Base-by-base conservation (phyloP, 2,113 vertebrate species). In the Cnemophilus loriae region DNA sequence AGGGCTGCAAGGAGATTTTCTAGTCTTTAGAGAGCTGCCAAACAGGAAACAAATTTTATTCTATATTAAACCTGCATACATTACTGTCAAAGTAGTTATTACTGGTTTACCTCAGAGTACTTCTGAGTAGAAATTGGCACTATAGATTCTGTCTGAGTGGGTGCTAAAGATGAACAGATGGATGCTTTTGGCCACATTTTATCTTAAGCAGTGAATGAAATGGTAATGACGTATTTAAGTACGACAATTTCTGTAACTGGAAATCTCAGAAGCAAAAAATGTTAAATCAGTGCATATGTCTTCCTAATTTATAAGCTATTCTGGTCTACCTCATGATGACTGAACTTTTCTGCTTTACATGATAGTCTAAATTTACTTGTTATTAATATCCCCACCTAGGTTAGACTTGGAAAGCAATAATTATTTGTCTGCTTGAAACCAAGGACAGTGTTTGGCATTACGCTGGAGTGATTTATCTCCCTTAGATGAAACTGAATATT, bases 161-260 rank as follows among this genome's bases (percentile, higher is more conserved):
- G 86, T 77, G 95, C 85, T 96, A 87, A 95, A 87, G 84, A 95
- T 60, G 95, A 96, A 88, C 95, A 96, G 95, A 96, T 95, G 95
- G 93, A 67, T 80, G 75, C 20, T 92, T 90, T 78, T 88, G 88
- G 60, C 59, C 82, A 71, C 63, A 18, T 94, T 91, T 96, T 60
- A 83, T 87, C 84, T 90, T 83, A 56, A 86, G 64, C 74, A 39
- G 44, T 79, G 63, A 90, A 68, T 85, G 87, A 91, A 52, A 94
- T 17, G 30, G 7, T 86, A 55, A n/a, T 87, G 74, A 89, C 80
- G 37, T 67, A 63, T 94, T 74, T 81, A 70, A 65, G 21, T 89
- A 61, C 2, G 10, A n/a, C 71, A 90, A 22, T 74, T 88, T 93
- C 86, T 92, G 35, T 84, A 93, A 90, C 68, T 59, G 64, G 61